Evolutionary conservation across 2,888 invertebrate species (phyloP).

Genomic region (Eucera pruinosa): DNA sequence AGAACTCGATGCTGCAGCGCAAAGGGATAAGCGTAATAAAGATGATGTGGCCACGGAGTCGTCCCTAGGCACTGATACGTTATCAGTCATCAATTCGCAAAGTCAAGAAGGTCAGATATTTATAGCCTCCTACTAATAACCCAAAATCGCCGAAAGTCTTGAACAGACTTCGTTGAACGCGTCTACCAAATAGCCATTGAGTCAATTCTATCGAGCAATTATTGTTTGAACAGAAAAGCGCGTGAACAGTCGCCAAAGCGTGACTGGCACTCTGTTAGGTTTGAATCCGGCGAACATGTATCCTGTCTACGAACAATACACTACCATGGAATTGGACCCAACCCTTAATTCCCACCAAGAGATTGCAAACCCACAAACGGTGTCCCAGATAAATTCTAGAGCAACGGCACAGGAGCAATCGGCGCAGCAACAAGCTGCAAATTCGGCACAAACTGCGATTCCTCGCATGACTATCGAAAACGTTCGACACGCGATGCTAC

Average conservation of each 20-base stretch:
- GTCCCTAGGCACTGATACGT: conserved; percentile 56
- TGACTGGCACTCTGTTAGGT: conserved; percentile 20
- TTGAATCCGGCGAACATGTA: conserved; percentile 50
- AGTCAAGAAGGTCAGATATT: conserved; percentile 22
- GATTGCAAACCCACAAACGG: neutral
- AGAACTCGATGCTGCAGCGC: conserved; percentile 32
- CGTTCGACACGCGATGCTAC: neutral
- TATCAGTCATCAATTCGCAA: conserved; percentile 42
- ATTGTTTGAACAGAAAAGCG: conserved; percentile 45
- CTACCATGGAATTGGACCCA: neutral
- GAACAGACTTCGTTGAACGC: no score
- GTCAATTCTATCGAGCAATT: neutral
- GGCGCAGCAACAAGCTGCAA: neutral
- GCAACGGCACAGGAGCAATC: neutral
- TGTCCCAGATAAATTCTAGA: neutral
- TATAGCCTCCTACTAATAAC: no score
- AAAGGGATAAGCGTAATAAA: conserved; percentile 9
- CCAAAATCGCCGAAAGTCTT: no score
- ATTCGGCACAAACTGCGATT: accelerated
- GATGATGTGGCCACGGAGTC: conserved; percentile 70
- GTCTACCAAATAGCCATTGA: conserved; percentile 5
- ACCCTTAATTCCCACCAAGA: neutral
- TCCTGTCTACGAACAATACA: conserved; percentile 5
- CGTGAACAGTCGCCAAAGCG: conserved; percentile 36
- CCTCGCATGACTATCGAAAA: neutral